Base-by-base conservation (phyloP, 2,797 vertebrate genomes). In the Phataginus tricuspis region DNA sequence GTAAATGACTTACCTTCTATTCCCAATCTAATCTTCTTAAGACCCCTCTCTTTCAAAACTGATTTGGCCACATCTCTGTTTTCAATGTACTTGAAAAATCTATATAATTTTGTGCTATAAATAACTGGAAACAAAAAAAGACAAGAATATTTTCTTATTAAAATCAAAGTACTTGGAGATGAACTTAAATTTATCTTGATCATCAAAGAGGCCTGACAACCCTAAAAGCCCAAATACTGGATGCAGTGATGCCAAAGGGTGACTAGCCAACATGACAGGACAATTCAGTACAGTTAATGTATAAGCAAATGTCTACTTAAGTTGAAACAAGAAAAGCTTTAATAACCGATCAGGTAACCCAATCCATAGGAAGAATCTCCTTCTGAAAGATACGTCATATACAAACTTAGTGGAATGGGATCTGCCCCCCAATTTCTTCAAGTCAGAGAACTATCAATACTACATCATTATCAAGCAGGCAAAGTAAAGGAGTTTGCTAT, bases 21-120 rank as follows among this genome's bases (percentile, higher is more conserved):
- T 96, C 99, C 99, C 97, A 99, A 98, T 94, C 99, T 98, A 97
- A 99, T 99, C 98, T 99, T 99, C 99, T 99, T 99, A 95, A 99
- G 98, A 94, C 99, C 99, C 93, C 99, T 98, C 86, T 99, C 99
- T 98, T 99, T 99, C 98, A 99, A 98, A 97, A 99, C 99, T 0
- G 99, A 99, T 98, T 99, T 99, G 98, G 99, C 99, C 96, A 99
- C 99, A 79, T 99, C 99, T 98, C 99, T 98, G 83, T 99, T 99
- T 98, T 99, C 99, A 85, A 99, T 99, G 97, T 99, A 99, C 98
- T 99, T 99, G 99, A 99, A 99, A 99, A 99, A 99, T 97, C 99
- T 99, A 97, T 99, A 99, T 95, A 99, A 98, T 98, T 99, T 99
- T 34, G 99, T 99, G 98, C 99, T 99, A 99, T 99, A 99, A 98